Percentiles rank a stretch among this genome's conserved stretches.
phyloP scores from a whole-genome alignment of 64 coral and sea anemone genomes.

The Anthopleura sola region DNA sequence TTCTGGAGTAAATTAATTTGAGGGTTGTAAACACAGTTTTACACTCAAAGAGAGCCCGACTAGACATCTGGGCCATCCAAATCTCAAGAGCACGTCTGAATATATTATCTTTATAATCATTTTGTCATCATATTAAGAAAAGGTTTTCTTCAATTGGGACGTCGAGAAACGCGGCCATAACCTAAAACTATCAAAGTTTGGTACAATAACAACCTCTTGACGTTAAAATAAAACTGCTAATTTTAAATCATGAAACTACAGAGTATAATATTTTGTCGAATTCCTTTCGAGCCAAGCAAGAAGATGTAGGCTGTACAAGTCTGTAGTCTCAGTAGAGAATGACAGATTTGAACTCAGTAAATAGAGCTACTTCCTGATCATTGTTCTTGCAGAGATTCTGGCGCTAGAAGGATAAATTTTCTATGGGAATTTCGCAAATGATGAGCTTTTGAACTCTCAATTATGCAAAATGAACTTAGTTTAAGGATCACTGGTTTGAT shows the following conservation, averaged over 20 bases:
- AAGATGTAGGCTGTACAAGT: neutral
- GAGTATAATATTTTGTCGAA: neutral
- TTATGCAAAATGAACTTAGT: constrained; percentile 13
- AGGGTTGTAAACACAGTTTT: constrained; percentile 17
- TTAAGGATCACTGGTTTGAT: neutral
- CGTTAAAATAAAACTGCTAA: neutral
- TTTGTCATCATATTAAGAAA: constrained; percentile 2
- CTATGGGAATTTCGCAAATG: constrained; percentile 12
- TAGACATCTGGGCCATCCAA: neutral
- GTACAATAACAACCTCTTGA: neutral
- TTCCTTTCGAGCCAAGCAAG: neutral
- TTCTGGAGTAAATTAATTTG: constrained; percentile 3
- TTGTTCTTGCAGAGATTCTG: constrained; percentile 24
- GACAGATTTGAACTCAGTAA: constrained; percentile 7
- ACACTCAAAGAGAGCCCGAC: constrained; percentile 6
- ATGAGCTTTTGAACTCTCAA: constrained; percentile 14
- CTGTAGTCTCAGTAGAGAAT: neutral
- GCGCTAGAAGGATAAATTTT: constrained; percentile 21
- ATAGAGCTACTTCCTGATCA: constrained; percentile 9
- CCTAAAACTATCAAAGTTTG: neutral
- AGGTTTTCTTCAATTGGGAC: neutral
- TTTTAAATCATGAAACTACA: neutral
- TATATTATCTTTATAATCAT: constrained; percentile 17
- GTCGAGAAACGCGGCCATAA: constrained; percentile 1
- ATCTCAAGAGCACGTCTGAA: constrained; percentile 1